phyloP scores from a whole-genome alignment of 2,888 invertebrate species.

The Ophion obscuratus region DNA sequence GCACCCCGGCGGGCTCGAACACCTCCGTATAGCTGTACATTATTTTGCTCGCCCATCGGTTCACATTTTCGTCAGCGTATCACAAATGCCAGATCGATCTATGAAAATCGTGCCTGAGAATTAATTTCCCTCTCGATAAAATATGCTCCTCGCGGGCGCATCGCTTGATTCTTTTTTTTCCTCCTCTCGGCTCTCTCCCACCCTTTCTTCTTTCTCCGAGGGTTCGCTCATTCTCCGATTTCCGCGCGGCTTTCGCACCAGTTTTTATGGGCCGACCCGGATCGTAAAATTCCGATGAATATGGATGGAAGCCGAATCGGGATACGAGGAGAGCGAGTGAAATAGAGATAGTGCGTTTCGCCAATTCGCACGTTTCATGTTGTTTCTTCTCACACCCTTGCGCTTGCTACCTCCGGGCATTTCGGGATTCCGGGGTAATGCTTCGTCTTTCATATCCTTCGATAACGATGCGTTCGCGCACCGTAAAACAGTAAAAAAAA shows the following conservation, averaged over 20 bases:
- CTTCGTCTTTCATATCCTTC: conserved; percentile 33
- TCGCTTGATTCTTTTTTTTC: conserved; percentile 5
- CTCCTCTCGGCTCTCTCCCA: neutral
- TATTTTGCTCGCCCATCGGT: conserved; percentile 40
- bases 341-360: conserved; percentile 51
- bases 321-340: conserved; percentile 16
- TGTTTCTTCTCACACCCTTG: conserved; percentile 45
- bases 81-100: conserved; percentile 53
- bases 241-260: conserved; percentile 51
- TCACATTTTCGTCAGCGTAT: conserved; percentile 25
- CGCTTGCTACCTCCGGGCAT: conserved; percentile 18
- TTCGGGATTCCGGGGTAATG: conserved; percentile 41
- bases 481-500: conserved; percentile 21
- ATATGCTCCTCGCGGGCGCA: conserved; percentile 51
- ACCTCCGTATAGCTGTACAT: conserved; percentile 1
- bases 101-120: conserved; percentile 67
- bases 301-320: conserved; percentile 61
- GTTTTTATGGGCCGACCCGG: conserved; percentile 65
- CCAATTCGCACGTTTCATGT: conserved; percentile 60
- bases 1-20: conserved; percentile 4
- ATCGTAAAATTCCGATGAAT: conserved; percentile 70
- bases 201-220: conserved; percentile 2
- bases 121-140: conserved; percentile 65
- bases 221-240: conserved; percentile 28
- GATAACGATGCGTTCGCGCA: conserved; percentile 50